phyloP scores from a whole-genome alignment of 2,888 invertebrate genomes.

The Danaus chrysippus region DNA sequence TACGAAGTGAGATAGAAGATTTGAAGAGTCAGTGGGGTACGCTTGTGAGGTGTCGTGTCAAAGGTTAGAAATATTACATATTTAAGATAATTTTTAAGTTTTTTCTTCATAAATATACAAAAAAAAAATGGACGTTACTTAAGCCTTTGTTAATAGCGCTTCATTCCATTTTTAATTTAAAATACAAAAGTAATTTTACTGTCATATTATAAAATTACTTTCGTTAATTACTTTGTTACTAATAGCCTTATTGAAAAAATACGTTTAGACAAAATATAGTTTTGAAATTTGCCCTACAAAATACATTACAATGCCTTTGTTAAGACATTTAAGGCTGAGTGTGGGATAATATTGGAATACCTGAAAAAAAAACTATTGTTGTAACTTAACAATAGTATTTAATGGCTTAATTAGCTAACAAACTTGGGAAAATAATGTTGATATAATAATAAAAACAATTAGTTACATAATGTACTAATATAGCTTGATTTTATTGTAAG shows the following conservation, averaged over 20 bases:
- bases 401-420: not conserved
- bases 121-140: not conserved
- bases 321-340: constrained; percentile 18
- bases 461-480: not conserved
- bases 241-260: not conserved
- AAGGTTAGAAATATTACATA: constrained; percentile 48
- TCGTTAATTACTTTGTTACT: not conserved
- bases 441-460: constrained; percentile 4
- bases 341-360: constrained; percentile 28
- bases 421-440: not conserved
- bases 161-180: no score
- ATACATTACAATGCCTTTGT: constrained; percentile 17
- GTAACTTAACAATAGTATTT: constrained; percentile 7
- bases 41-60: constrained; percentile 69
- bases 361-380: constrained; percentile 14
- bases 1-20: constrained; percentile 61
- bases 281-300: constrained; percentile 27
- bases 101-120: no score
- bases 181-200: no score
- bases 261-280: constrained; percentile 17
- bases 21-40: constrained; percentile 77
- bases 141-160: no score
- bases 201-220: not conserved
- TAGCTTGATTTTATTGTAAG: not conserved
- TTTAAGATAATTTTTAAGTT: not conserved